Conservation (phyloP, 2,797 vertebrate genomes). For the Anableps anableps region DNA sequence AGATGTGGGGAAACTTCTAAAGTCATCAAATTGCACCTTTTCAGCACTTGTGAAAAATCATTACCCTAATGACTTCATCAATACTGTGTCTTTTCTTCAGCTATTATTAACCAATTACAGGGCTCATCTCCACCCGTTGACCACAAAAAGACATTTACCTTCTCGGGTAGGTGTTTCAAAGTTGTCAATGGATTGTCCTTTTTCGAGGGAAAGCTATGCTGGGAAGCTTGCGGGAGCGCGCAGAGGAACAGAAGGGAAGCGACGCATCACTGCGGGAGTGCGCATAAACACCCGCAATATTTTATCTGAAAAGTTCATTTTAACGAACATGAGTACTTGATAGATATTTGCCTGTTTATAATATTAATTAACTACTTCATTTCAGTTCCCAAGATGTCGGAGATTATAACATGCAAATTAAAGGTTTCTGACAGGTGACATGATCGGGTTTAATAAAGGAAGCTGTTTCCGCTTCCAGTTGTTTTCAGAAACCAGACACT, state of each 20-base stretch:
- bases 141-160: constrained; percentile 61
- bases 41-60: constrained; percentile 50
- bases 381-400: not conserved
- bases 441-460: not conserved
- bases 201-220: not conserved
- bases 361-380: not conserved
- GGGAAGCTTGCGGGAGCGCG: constrained; percentile 25
- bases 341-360: not conserved
- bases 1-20: constrained; percentile 1
- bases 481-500: constrained; percentile 4
- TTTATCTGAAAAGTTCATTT: not conserved
- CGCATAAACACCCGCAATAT: constrained; percentile 14
- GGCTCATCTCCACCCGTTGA: constrained; percentile 81
- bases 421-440: not conserved
- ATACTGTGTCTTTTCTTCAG: constrained; percentile 74
- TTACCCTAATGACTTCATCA: constrained; percentile 78
- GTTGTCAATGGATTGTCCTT: constrained; percentile 62
- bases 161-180: constrained; percentile 77
- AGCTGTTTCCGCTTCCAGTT: not conserved
- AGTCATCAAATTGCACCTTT: constrained; percentile 35
- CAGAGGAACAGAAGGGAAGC: constrained; percentile 17
- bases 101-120: constrained; percentile 83
- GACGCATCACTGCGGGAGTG: constrained; percentile 31
- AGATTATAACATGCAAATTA: not conserved
- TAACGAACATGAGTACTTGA: not conserved